Percentiles rank a stretch among this genome's conserved stretches.
Conservation (phyloP, 2,797 vertebrate species). For the Microchirus variegatus region DNA sequence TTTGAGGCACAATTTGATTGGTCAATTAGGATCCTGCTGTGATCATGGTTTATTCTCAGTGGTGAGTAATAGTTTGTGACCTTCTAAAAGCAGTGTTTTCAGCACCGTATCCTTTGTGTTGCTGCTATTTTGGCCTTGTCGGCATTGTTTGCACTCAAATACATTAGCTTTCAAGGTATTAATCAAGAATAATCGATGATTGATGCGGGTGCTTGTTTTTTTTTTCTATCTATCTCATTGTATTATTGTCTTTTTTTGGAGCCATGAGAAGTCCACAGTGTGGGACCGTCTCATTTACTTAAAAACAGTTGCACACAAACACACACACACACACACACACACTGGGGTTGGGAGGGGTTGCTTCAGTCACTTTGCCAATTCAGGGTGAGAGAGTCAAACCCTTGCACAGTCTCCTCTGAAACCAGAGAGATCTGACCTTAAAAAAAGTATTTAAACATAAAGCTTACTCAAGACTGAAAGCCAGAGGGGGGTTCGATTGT, state of each 20-base stretch:
- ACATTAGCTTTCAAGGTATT: too few species aligned
- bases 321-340: neutral
- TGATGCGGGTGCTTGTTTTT: too few species aligned
- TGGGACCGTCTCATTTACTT: constrained; percentile 22
- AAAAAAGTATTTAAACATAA: constrained; percentile 67
- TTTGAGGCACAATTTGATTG: constrained; percentile 48
- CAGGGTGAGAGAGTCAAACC: constrained; percentile 60
- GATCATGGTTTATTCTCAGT: constrained; percentile 63
- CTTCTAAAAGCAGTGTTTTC: constrained; percentile 40
- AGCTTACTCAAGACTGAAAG: constrained; percentile 61
- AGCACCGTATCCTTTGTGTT: constrained; percentile 37
- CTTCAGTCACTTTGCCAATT: constrained; percentile 63
- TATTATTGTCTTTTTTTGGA: constrained; percentile 10
- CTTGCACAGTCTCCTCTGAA: constrained; percentile 59
- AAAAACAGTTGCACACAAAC: constrained; percentile 38
- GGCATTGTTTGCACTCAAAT: too few species aligned
- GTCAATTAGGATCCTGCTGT: constrained; percentile 50
- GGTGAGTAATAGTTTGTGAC: constrained; percentile 60
- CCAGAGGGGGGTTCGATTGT: constrained; percentile 53
- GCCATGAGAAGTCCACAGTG: constrained; percentile 1
- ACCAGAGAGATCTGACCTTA: constrained; percentile 79
- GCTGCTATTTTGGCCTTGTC: constrained; percentile 34
- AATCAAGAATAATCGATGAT: too few species aligned
- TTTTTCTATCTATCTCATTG: neutral
- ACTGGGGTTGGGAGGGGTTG: constrained; percentile 27